Evolutionary conservation across 2,888 invertebrate species (phyloP).

Genomic region (Leptinotarsa tumamoca): DNA sequence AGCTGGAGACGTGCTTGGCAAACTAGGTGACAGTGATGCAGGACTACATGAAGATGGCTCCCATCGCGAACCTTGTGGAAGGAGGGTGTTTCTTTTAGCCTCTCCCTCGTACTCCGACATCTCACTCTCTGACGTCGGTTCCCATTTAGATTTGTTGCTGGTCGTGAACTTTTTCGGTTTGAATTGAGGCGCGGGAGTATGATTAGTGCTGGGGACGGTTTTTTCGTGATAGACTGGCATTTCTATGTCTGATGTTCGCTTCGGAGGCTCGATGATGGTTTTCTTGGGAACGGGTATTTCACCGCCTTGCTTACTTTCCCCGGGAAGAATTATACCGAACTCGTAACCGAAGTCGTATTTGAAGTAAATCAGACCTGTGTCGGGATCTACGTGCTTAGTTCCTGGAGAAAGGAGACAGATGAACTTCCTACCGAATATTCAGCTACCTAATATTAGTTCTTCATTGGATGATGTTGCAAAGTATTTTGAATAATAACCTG

Average conservation of each 20-base stretch:
- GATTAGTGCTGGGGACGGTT: constrained; percentile 44
- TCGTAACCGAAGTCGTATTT: constrained; percentile 87
- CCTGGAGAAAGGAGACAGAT: constrained; percentile 66
- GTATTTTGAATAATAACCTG: too few species aligned
- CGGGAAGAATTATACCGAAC: constrained; percentile 79
- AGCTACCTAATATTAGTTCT: too few species aligned
- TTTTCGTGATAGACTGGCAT: constrained; percentile 78
- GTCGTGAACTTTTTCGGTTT: constrained; percentile 65
- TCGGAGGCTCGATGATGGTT: constrained; percentile 68
- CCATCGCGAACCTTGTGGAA: constrained; percentile 61
- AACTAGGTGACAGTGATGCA: constrained; percentile 71
- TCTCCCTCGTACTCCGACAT: constrained; percentile 72
- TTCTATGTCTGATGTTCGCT: constrained; percentile 72
- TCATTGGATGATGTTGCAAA: too few species aligned
- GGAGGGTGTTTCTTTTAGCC: constrained; percentile 62
- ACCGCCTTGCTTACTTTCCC: constrained; percentile 71
- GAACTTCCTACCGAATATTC: background rate
- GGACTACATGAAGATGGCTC: constrained; percentile 70
- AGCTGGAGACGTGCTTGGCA: constrained; percentile 71
- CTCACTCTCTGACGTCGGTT: constrained; percentile 74
- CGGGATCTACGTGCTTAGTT: constrained; percentile 81
- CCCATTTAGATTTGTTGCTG: constrained; percentile 70
- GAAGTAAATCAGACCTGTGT: constrained; percentile 82
- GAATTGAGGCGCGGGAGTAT: constrained; percentile 59
- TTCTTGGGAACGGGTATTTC: constrained; percentile 66